phyloP scores from a whole-genome alignment of 2,113 vertebrate species.

The Eudorcas thomsonii region DNA sequence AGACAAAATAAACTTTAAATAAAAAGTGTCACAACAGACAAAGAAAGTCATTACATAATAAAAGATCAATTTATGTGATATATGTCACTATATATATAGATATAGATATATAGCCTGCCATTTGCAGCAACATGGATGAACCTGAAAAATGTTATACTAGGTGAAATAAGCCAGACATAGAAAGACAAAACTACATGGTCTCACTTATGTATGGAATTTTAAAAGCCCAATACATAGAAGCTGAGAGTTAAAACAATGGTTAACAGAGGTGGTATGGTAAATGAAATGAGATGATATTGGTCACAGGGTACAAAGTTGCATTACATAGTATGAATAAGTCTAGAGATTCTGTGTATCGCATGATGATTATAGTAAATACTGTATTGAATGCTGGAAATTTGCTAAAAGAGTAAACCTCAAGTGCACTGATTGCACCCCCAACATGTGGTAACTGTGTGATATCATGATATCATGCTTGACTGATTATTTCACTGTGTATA shows the following conservation, averaged over 20 bases:
- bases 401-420: neutral
- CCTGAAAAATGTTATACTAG: neutral
- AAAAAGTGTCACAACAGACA: neutral
- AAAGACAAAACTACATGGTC: neutral
- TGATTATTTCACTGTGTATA: neutral
- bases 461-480: neutral
- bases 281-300: neutral
- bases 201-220: neutral
- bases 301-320: neutral
- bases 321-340: neutral
- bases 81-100: neutral
- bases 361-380: neutral
- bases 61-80: neutral
- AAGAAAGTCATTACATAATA: neutral
- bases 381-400: neutral
- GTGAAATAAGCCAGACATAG: neutral
- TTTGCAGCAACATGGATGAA: neutral
- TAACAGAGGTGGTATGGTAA: neutral
- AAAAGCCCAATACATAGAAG: neutral
- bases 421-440: neutral
- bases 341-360: neutral
- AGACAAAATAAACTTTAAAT: neutral
- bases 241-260: neutral
- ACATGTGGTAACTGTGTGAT: neutral
- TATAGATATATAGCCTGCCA: neutral